Evolutionary conservation across 2,888 invertebrate species (phyloP).

Genomic region (Polydesmus complanatus): DNA sequence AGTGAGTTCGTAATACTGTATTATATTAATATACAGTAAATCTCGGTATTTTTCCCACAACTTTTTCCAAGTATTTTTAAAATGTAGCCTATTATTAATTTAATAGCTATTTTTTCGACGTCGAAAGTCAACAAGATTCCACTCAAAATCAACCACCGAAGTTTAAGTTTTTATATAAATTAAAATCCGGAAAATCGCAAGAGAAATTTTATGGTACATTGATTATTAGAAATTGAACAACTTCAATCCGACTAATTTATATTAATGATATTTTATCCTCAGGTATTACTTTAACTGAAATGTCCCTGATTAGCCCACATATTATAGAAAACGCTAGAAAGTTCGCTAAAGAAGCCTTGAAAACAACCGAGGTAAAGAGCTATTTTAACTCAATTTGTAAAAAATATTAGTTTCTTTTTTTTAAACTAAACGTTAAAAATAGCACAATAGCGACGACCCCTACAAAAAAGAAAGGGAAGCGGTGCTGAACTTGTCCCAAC

Average conservation of each 20-base stretch:
- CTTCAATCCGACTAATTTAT: too few species aligned
- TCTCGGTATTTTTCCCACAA: slow-evolving; percentile 3
- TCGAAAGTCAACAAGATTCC: background rate
- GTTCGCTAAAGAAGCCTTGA: background rate
- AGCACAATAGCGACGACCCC: background rate
- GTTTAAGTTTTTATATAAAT: background rate
- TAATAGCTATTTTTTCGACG: background rate
- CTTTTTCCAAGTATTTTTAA: background rate
- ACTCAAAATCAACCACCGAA: background rate
- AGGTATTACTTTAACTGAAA: background rate
- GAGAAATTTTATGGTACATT: background rate
- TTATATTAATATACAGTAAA: too few species aligned
- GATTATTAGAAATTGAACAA: too few species aligned
- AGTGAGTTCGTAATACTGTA: slow-evolving; percentile 41
- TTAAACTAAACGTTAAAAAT: too few species aligned
- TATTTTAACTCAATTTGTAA: background rate
- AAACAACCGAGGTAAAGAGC: background rate
- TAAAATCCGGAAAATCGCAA: background rate
- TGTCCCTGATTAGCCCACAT: background rate
- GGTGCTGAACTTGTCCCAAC: background rate
- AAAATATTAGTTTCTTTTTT: background rate
- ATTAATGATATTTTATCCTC: too few species aligned
- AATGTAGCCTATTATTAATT: background rate
- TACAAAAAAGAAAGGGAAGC: background rate
- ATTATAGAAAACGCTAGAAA: background rate